Evolutionary conservation across 92 coral and sea anemone species (phyloP).

Genomic region (Epizoanthus illoricatus): DNA sequence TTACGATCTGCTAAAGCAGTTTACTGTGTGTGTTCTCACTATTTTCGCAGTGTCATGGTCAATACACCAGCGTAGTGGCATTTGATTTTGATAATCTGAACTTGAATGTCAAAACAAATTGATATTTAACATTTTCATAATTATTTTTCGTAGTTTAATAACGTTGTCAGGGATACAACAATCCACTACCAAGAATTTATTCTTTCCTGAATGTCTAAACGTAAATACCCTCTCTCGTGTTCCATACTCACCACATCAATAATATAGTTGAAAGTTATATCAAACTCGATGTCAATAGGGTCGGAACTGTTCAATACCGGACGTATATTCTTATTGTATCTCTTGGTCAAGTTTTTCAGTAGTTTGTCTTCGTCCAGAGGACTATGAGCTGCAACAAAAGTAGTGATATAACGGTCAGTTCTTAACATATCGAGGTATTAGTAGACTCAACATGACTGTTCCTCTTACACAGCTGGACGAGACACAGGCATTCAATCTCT

Average conservation of each 20-base stretch:
- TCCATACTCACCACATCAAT: constrained; percentile 74
- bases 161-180: not conserved
- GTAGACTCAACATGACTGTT: no score
- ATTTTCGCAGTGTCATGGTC: no score
- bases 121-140: not conserved
- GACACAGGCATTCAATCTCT: no score
- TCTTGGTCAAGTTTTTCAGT: constrained; percentile 30
- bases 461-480: no score
- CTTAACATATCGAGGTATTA: no score
- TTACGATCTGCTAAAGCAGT: no score
- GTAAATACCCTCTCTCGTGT: not conserved
- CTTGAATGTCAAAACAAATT: not conserved
- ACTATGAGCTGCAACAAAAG: constrained; percentile 15
- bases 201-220: not conserved
- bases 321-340: constrained; percentile 52
- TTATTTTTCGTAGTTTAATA: not conserved
- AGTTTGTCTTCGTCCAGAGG: constrained; percentile 48
- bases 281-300: constrained; percentile 64
- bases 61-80: no score
- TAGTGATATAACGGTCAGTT: not conserved
- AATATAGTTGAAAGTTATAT: constrained; percentile 79
- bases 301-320: constrained; percentile 55
- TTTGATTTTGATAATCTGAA: not conserved
- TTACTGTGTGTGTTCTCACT: no score
- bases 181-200: not conserved